Percentiles rank a stretch among this genome's conserved stretches.
Conservation (phyloP, 2,888 invertebrate genomes). For the Vesta saturnalis region DNA sequence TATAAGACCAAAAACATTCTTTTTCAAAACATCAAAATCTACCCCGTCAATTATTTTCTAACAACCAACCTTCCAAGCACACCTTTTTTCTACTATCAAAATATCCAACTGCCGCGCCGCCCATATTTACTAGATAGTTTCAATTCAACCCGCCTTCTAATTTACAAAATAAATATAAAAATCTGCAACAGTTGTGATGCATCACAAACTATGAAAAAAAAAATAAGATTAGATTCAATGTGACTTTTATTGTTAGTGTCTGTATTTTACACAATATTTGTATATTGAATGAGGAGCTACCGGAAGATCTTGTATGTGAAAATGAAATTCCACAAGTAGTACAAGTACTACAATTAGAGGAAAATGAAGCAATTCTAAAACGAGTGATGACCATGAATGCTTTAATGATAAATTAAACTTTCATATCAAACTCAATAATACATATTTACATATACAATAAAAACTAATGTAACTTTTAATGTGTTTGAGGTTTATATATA, state of each 20-base stretch:
- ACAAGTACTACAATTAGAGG: not conserved
- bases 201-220: no score
- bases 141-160: no score
- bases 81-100: no score
- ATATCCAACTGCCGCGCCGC: no score
- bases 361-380: not conserved
- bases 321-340: not conserved
- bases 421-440: no score
- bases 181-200: no score
- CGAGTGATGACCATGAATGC: not conserved
- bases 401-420: not conserved
- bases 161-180: no score
- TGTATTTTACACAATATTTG: slow-evolving; percentile 27
- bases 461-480: not conserved
- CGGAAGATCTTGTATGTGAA: slow-evolving; percentile 9
- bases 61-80: no score
- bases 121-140: no score
- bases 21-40: no score
- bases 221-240: slow-evolving; percentile 15
- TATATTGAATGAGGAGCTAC: slow-evolving; percentile 15
- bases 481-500: not conserved
- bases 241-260: slow-evolving; percentile 18
- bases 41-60: no score
- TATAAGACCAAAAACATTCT: no score
- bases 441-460: not conserved